Percentiles rank a stretch among this genome's conserved stretches.
phyloP scores from a whole-genome alignment of 2,113 vertebrate species.

The human (Homo sapiens) region DNA sequence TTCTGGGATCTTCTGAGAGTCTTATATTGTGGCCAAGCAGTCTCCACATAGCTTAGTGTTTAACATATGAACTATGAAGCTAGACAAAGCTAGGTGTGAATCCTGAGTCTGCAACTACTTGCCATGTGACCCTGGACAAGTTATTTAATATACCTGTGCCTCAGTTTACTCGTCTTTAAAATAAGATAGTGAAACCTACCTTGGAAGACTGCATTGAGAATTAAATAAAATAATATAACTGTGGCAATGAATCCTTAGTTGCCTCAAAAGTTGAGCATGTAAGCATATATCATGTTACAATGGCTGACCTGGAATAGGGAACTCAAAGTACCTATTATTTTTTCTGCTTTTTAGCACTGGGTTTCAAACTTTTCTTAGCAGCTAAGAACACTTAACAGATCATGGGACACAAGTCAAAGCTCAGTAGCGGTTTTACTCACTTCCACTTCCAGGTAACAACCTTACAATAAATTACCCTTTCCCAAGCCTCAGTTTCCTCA shows the following conservation, averaged over 20 bases:
- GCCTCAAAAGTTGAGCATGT: not conserved
- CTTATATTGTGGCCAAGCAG: not conserved
- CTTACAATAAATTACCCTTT: not conserved
- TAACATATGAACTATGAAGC: not conserved
- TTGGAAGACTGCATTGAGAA: not conserved
- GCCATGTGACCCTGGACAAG: not conserved
- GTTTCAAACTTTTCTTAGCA: not conserved
- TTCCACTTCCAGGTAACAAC: not conserved
- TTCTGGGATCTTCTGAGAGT: not conserved
- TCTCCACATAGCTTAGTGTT: not conserved
- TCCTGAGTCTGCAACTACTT: not conserved
- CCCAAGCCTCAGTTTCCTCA: not conserved
- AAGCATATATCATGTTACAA: not conserved
- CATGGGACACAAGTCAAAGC: not conserved
- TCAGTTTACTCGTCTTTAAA: constrained; percentile 35
- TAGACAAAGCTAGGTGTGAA: not conserved
- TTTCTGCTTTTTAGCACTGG: not conserved
- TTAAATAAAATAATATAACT: not conserved
- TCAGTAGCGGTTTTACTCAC: not conserved
- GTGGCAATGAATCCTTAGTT: not conserved
- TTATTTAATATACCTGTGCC: not conserved
- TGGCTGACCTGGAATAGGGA: not conserved
- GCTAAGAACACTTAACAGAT: not conserved
- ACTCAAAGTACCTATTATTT: not conserved
- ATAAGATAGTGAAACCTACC: not conserved